Percentiles rank a stretch among this genome's conserved stretches.
Conservation (phyloP, 1,140 invertebrate genomes). For the Drosophila mojavensis region DNA sequence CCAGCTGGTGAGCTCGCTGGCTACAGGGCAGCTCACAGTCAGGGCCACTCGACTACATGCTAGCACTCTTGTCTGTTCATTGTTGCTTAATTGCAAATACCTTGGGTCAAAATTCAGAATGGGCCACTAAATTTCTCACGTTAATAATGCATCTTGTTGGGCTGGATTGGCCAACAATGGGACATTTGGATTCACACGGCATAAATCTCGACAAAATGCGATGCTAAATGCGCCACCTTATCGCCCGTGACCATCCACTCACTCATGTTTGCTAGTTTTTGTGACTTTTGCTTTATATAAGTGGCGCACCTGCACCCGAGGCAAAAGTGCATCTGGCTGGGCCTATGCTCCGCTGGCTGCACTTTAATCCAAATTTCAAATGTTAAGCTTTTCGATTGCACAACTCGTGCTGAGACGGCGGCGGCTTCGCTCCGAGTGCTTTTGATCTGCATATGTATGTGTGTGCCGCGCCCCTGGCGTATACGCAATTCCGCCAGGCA, state of each 20-base stretch:
- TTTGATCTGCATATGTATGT: constrained; percentile 4
- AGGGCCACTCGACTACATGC: background rate
- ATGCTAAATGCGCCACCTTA: constrained; percentile 60
- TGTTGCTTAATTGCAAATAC: constrained; percentile 63
- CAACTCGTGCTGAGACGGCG: constrained; percentile 21
- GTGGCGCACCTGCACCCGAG: constrained; percentile 29
- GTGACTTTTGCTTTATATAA: background rate
- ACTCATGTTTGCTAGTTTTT: constrained; percentile 35
- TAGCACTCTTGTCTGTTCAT: background rate
- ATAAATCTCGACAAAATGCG: constrained; percentile 51
- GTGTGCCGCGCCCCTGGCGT: constrained; percentile 36
- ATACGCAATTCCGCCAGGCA: constrained; percentile 59
- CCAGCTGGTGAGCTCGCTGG: no score
- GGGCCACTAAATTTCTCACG: constrained; percentile 54
- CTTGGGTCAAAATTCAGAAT: constrained; percentile 43
- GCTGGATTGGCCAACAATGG: constrained; percentile 34
- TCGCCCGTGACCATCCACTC: constrained; percentile 22
- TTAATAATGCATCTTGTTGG: constrained; percentile 24
- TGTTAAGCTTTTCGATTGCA: constrained; percentile 63
- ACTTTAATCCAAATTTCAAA: constrained; percentile 40
- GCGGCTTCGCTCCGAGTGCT: background rate
- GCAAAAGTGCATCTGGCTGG: background rate
- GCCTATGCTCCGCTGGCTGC: constrained; percentile 15
- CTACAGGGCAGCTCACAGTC: background rate
- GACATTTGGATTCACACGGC: constrained; percentile 57